These are phyloP conservation scores for Hydrolagus colliei DNA, from an alignment of 2,797 vertebrate species.

Conservation along the genomic window DNA sequence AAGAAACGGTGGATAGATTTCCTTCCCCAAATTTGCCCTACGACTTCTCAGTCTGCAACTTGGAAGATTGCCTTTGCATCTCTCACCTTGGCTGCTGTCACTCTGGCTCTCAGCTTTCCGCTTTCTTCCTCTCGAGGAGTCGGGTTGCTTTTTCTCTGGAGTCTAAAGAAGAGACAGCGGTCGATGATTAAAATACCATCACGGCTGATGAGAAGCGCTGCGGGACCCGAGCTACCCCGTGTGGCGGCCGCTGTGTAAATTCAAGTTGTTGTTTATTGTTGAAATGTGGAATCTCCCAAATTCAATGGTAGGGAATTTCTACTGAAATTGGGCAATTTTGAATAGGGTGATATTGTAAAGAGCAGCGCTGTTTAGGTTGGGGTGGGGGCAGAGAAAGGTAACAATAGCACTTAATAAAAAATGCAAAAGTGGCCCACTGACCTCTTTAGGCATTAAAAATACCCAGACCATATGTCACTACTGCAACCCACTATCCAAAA, in stretches of 20 bases:
- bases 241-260: no score
- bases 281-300: no score
- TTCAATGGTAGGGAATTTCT: no score
- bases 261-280: no score
- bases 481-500: background rate
- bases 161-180: slow-evolving; percentile 62
- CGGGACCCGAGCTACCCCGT: no score
- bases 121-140: slow-evolving; percentile 87
- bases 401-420: background rate
- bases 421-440: background rate
- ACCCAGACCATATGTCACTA: background rate
- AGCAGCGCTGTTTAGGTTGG: no score
- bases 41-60: no score
- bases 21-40: background rate
- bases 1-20: background rate
- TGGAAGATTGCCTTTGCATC: background rate
- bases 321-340: no score
- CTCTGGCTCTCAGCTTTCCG: slow-evolving; percentile 93
- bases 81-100: slow-evolving; percentile 91
- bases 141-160: slow-evolving; percentile 91
- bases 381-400: no score
- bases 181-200: background rate
- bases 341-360: no score
- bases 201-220: background rate
- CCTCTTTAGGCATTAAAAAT: background rate